Evolutionary conservation across 2,113 vertebrate genomes (phyloP).

Genomic region (Platycercus adscitus): DNA sequence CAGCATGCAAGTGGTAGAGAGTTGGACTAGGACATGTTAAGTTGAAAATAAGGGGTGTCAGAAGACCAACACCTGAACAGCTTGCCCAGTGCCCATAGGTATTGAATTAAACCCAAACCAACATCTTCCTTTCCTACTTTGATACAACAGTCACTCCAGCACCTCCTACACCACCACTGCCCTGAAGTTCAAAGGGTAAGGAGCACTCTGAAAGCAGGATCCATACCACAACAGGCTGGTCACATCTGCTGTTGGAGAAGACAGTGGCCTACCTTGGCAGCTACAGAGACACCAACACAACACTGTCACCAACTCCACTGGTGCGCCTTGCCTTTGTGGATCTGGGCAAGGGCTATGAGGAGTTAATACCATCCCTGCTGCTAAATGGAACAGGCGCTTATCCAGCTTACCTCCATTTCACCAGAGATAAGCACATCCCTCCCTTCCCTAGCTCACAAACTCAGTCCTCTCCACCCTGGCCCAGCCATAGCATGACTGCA

Average conservation of each 20-base stretch:
- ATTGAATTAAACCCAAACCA: background rate
- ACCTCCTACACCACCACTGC: background rate
- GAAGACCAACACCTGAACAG: background rate
- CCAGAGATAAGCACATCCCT: conserved; percentile 1
- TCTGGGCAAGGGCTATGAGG: background rate
- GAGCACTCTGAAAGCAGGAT: background rate
- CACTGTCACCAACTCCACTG: background rate
- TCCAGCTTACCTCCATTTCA: conserved; percentile 23
- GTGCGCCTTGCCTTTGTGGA: background rate
- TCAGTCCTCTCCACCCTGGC: background rate
- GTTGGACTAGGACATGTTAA: rapidly evolving
- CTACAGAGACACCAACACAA: background rate
- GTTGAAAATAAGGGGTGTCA: background rate
- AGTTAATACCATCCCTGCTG: conserved; percentile 29
- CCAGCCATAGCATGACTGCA: background rate
- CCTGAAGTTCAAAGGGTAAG: background rate
- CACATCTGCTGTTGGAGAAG: background rate
- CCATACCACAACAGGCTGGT: background rate
- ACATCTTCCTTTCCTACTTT: background rate
- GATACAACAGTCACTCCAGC: background rate
- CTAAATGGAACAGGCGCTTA: background rate
- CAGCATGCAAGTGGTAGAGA: background rate
- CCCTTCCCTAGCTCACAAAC: background rate
- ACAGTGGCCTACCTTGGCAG: background rate
- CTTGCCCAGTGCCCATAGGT: rapidly evolving